Conservation (phyloP, 2,113 vertebrate species). For the Spermophilus dauricus region DNA sequence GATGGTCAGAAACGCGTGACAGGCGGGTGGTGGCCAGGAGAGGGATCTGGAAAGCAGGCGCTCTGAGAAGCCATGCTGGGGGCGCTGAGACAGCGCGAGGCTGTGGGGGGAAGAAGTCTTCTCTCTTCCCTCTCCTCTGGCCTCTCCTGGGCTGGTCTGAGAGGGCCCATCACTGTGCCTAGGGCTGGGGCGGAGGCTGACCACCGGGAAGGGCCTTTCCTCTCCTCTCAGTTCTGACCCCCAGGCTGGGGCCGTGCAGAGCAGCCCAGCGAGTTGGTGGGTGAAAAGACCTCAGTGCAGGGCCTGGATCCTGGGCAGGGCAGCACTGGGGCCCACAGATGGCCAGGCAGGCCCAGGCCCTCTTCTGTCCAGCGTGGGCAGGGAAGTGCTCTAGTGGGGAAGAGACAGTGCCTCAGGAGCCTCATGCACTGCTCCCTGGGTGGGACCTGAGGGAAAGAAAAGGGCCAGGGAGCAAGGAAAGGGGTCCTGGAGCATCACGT, state of each 20-base stretch:
- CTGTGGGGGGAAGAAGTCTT: neutral
- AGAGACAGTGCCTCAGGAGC: neutral
- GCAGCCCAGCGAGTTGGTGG: neutral
- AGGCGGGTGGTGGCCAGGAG: neutral
- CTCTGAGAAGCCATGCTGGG: neutral
- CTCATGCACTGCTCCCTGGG: neutral
- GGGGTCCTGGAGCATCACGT: neutral
- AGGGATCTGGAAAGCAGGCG: neutral
- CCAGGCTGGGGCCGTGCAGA: neutral
- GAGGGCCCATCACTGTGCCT: too few species aligned
- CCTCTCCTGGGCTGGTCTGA: neutral
- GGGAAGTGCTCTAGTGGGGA: too few species aligned
- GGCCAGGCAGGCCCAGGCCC: accelerated
- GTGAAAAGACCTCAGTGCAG: too few species aligned
- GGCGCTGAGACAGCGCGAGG: neutral
- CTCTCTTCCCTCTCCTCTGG: neutral
- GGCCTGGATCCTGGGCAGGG: neutral
- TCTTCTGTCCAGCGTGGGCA: neutral
- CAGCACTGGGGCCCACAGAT: neutral
- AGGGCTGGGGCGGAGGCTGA: neutral
- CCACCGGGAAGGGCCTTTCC: neutral
- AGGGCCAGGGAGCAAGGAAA: neutral
- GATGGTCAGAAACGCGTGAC: neutral
- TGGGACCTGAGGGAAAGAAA: neutral
- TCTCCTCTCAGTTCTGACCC: neutral